phyloP scores from a whole-genome alignment of 2,888 invertebrate species.

The Epinotia ramella region DNA sequence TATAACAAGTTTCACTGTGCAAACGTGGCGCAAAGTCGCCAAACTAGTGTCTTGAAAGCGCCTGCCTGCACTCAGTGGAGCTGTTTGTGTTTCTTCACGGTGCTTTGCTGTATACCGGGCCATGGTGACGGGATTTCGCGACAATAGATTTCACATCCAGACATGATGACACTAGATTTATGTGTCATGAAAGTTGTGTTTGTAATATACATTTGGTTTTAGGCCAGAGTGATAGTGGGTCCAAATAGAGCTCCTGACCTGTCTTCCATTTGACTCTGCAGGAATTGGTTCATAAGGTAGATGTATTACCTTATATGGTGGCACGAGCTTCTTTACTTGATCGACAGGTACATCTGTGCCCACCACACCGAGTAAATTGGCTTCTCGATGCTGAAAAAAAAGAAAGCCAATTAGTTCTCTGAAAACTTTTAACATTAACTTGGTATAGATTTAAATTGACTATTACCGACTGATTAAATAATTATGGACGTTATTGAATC shows the following conservation, averaged over 20 bases:
- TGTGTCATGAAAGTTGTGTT: too few relatives aligned
- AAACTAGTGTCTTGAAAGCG: too few relatives aligned
- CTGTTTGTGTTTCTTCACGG: too few relatives aligned
- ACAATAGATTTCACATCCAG: too few relatives aligned
- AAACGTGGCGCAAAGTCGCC: too few relatives aligned
- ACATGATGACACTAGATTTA: too few relatives aligned
- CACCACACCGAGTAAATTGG: constrained; percentile 97
- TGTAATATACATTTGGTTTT: too few relatives aligned
- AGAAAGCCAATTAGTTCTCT: background rate
- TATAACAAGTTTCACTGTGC: too few relatives aligned
- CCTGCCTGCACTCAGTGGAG: too few relatives aligned
- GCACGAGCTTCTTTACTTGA: constrained; percentile 97
- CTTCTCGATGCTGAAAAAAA: constrained; percentile 90
- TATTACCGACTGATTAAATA: background rate
- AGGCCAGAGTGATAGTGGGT: background rate
- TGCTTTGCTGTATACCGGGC: too few relatives aligned
- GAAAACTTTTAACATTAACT: background rate
- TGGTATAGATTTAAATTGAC: background rate
- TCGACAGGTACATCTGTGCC: constrained; percentile 98
- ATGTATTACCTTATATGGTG: constrained; percentile 92
- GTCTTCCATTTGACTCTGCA: background rate
- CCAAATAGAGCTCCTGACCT: too few relatives aligned
- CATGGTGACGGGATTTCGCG: too few relatives aligned
- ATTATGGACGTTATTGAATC: background rate
- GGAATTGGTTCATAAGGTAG: background rate